Percentiles rank a stretch among this genome's conserved stretches.
Conservation (phyloP, 2,113 vertebrate species). For the Paratilapia polleni region DNA sequence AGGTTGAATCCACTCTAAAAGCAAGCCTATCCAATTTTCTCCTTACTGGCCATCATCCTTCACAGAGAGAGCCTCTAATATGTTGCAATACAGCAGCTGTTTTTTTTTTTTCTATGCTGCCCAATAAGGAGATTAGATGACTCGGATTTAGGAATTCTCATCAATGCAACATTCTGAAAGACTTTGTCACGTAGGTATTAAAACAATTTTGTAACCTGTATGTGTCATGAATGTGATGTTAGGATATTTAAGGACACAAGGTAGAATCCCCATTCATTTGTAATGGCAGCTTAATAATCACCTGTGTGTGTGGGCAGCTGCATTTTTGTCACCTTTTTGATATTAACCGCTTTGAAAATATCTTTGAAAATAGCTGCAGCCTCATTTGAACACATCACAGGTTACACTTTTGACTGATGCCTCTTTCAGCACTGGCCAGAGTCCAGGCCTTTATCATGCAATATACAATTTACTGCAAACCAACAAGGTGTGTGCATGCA, state of each 20-base stretch:
- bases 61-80: constrained; percentile 1
- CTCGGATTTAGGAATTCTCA: constrained; percentile 7
- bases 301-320: background rate
- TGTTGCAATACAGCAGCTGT: constrained; percentile 48
- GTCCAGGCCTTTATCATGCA: constrained; percentile 4
- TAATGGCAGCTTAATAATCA: constrained; percentile 35
- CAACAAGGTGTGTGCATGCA: background rate
- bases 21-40: constrained; percentile 20
- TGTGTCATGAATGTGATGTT: background rate
- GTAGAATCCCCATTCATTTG: background rate
- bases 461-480: background rate
- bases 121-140: constrained; percentile 26
- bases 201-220: background rate
- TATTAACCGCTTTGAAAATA: constrained; percentile 23
- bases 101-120: constrained; percentile 36
- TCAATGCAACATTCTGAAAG: background rate
- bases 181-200: background rate
- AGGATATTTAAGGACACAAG: constrained; percentile 11
- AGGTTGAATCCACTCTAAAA: constrained; percentile 49
- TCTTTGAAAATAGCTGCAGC: constrained; percentile 15
- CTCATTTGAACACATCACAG: constrained; percentile 40
- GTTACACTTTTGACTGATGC: constrained; percentile 15
- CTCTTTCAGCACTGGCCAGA: background rate
- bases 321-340: background rate
- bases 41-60: constrained; percentile 28